A percentile compares a stretch with the other conserved stretches of the same genome.
These are phyloP conservation scores for Melanaphis sacchari DNA, from an alignment of 1,140 invertebrate species.

Conservation along the genomic window DNA sequence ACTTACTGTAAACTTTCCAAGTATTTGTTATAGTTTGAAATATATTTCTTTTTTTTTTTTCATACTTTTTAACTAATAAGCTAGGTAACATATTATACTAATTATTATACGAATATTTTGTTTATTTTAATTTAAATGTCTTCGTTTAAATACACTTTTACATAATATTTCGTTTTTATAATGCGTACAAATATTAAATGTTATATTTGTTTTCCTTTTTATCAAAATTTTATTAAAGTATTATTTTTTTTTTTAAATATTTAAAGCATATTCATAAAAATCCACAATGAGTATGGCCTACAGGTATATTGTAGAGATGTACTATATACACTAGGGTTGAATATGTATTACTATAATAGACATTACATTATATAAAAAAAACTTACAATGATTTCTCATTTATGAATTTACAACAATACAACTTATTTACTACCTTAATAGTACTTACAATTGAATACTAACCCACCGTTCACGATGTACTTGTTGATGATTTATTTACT, in stretches of 20 bases:
- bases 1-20: not conserved
- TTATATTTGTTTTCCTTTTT: not conserved
- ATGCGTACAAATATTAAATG: not conserved
- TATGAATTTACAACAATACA: slow-evolving; percentile 41
- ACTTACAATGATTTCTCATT: not conserved
- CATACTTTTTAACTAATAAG: not conserved
- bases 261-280: not conserved
- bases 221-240: not conserved
- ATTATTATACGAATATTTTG: not conserved
- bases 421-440: slow-evolving; percentile 29
- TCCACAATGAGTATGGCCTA: not conserved
- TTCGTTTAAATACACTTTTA: not conserved
- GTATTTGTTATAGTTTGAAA: not conserved
- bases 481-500: slow-evolving; percentile 43
- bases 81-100: not conserved
- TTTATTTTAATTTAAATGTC: not conserved
- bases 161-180: not conserved
- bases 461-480: not conserved
- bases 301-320: not conserved
- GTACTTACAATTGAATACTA: not conserved
- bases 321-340: not conserved
- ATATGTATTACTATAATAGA: not conserved
- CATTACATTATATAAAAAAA: not conserved
- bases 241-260: not conserved
- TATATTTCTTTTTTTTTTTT: not conserved